Base-by-base conservation (phyloP, 2,113 vertebrate species). In the Corythornis madagascariensis region DNA sequence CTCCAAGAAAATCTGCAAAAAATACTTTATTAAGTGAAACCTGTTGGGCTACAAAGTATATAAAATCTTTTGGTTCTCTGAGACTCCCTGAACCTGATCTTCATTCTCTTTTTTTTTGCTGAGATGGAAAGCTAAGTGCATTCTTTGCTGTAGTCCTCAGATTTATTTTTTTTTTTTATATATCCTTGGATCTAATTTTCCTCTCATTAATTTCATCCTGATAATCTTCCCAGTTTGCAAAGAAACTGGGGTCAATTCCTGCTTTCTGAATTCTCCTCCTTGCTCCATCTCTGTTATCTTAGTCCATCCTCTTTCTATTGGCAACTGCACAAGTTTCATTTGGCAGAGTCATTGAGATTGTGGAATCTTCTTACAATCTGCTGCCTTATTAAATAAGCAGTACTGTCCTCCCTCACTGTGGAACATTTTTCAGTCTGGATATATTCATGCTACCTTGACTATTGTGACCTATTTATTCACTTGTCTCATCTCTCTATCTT, bases 351-450 rank as follows among this genome's bases (percentile, higher is more conserved):
- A 66, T 4, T 85, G 85, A 76, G 79, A 89, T 63, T 80, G 72
- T 72, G 57, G 74, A 92, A 87, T 89, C 73, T 78, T 59, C 87
- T 85, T 95, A 90, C 56, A 86, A 59, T 78, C 74, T 89, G 42
- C 78, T 94, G 96, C 86, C 89, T 89, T 94, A 89, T 95, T 92
- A 0, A 96, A 91, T 94, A 92, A 92, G 31, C 73, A 38, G 78
- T 73, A 57, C 47, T 66, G 57, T 65, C 28, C 53, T 92, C 59
- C 35, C 35, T 20, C 40, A 48, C 61, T 33, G 61, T n/a, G 81
- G 50, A 79, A 75, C 19, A 64, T 81, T 93, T 89, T 95, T 90
- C 70, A 78, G 77, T 84, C 91, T 84, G 63, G 31, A 53, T 84
- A 9, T 60, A 45, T 90, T 90, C 53, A 22, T 2, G 11, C 61